Conservation (phyloP, 2,888 invertebrate genomes). For the Ennomos erosarius region DNA sequence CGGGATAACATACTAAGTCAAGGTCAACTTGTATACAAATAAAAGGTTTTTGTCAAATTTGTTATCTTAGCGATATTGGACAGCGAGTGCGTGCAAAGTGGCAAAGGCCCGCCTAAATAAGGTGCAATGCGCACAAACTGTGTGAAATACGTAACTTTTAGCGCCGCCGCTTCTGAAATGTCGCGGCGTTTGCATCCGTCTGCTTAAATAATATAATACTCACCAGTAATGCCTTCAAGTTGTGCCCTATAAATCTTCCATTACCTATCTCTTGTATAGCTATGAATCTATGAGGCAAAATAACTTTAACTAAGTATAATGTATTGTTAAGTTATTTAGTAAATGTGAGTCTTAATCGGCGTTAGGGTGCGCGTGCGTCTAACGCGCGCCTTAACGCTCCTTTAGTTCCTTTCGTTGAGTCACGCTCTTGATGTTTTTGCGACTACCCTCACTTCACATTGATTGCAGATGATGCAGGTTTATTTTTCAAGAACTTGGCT, state of each 20-base stretch:
- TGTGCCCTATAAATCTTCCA: constrained; percentile 18
- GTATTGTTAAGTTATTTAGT: constrained; percentile 43
- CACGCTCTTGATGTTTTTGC: constrained; percentile 49
- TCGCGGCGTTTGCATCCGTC: too few relatives aligned
- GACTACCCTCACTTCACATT: constrained; percentile 7
- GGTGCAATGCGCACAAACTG: too few relatives aligned
- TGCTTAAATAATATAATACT: too few relatives aligned
- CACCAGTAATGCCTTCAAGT: constrained; percentile 16
- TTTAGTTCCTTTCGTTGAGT: constrained; percentile 76
- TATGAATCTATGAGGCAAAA: constrained; percentile 34
- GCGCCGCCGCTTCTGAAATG: too few relatives aligned
- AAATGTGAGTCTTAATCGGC: constrained; percentile 49
- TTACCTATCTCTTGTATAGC: constrained; percentile 1
- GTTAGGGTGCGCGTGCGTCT: constrained; percentile 65
- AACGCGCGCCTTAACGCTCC: constrained; percentile 69
- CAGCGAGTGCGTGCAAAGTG: too few relatives aligned
- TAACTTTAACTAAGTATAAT: constrained; percentile 30
- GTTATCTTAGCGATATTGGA: too few relatives aligned
- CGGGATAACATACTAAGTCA: too few relatives aligned
- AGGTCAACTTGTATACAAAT: too few relatives aligned
- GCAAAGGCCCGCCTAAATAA: too few relatives aligned
- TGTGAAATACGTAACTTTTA: too few relatives aligned
- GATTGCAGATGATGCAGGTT: constrained; percentile 1
- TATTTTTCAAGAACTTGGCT: constrained; percentile 55
- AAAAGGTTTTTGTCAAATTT: too few relatives aligned